These are phyloP conservation scores for Trichomycterus rosablanca DNA, from an alignment of 2,113 vertebrate genomes.

Conservation along the genomic window DNA sequence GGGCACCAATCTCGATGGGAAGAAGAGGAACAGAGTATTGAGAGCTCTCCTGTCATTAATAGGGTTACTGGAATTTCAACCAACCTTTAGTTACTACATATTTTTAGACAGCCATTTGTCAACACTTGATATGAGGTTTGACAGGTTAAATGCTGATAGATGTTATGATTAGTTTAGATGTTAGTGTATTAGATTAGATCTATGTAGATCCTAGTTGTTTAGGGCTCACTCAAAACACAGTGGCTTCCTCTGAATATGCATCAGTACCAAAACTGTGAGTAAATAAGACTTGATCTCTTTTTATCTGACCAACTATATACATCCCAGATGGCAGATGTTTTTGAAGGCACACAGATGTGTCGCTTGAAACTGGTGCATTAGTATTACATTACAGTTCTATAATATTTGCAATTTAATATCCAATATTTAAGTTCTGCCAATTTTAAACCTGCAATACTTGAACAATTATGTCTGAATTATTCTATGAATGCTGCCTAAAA, in stretches of 20 bases:
- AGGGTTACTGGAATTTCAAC: neutral
- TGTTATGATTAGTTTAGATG: conserved; percentile 13
- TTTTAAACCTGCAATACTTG: neutral
- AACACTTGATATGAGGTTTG: conserved; percentile 6
- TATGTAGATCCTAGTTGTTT: conserved; percentile 1
- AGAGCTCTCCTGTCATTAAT: neutral
- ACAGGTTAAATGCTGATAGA: neutral
- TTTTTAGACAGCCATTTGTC: conserved; percentile 14
- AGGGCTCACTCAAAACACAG: neutral
- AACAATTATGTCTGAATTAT: neutral
- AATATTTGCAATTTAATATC: conserved; percentile 36
- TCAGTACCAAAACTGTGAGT: neutral
- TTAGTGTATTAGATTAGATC: too few species aligned
- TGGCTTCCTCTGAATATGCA: neutral
- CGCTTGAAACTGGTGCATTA: conserved; percentile 23
- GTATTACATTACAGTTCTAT: conserved; percentile 15
- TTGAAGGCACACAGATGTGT: conserved; percentile 32
- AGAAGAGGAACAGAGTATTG: too few species aligned
- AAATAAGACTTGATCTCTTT: neutral
- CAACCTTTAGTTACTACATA: conserved; percentile 16
- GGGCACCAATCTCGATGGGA: too few species aligned
- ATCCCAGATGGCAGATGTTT: neutral
- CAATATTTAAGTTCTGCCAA: too few species aligned
- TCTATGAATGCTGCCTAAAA: neutral
- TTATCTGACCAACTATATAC: neutral